phyloP scores from a whole-genome alignment of 2,888 invertebrate species.

The Eurytoma adleriae region DNA sequence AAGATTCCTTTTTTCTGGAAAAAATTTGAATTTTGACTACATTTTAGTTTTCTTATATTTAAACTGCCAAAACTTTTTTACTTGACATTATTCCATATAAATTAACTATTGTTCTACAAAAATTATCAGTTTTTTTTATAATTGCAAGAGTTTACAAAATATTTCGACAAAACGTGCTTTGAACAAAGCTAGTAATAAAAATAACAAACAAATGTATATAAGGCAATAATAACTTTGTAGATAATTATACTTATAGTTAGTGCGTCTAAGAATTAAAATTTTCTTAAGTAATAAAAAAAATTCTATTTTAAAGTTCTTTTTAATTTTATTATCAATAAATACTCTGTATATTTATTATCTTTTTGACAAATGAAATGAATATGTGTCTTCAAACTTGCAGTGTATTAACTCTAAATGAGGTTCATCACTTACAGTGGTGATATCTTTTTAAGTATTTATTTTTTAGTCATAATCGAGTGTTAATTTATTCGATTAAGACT shows the following conservation, averaged over 20 bases:
- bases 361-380: constrained; percentile 58
- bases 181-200: constrained; percentile 5
- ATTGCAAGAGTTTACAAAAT: not conserved
- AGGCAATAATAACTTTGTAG: constrained; percentile 48
- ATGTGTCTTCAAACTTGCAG: constrained; percentile 64
- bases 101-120: not conserved
- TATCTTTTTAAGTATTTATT: constrained; percentile 64
- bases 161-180: not conserved
- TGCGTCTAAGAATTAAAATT: constrained; percentile 15
- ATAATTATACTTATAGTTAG: constrained; percentile 46
- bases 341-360: constrained; percentile 60
- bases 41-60: constrained; percentile 9
- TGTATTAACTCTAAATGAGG: constrained; percentile 60
- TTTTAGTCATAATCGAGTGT: constrained; percentile 56
- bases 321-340: constrained; percentile 52
- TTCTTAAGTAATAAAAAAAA: no score
- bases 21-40: constrained; percentile 24
- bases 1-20: constrained; percentile 22
- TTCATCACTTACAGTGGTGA: constrained; percentile 56
- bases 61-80: constrained; percentile 46
- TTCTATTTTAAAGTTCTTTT: no score
- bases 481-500: no score
- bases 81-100: constrained; percentile 31
- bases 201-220: constrained; percentile 44
- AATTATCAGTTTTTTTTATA: constrained; percentile 11